Conservation (phyloP, 1,140 invertebrate genomes). For the Drosophila sechellia region DNA sequence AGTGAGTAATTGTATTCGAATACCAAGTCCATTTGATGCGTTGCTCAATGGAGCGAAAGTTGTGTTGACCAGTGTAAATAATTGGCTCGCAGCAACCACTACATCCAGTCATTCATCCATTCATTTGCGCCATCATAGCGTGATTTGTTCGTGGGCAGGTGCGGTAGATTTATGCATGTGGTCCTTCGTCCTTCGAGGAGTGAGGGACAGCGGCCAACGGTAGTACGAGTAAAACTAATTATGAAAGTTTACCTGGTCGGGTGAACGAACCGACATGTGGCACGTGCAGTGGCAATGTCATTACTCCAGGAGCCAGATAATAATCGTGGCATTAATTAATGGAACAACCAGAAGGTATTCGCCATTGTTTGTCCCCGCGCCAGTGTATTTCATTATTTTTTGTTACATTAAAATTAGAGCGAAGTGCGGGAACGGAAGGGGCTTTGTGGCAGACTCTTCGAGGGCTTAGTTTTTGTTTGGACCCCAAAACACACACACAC, state of each 20-base stretch:
- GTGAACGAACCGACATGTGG: constrained; percentile 38
- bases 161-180: constrained; percentile 51
- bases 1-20: too few relatives aligned
- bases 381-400: constrained; percentile 46
- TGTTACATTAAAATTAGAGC: constrained; percentile 50
- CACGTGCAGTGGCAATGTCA: constrained; percentile 29
- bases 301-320: constrained; percentile 57
- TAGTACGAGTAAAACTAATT: constrained; percentile 58
- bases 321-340: constrained; percentile 75
- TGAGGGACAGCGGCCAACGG: background rate
- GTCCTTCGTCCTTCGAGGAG: background rate
- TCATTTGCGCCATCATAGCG: constrained; percentile 61
- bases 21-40: constrained; percentile 15
- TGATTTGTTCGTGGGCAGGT: constrained; percentile 56
- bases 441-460: background rate
- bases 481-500: too few relatives aligned
- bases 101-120: constrained; percentile 41
- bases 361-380: constrained; percentile 17
- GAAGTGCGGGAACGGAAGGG: constrained; percentile 1
- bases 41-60: constrained; percentile 7
- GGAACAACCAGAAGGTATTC: constrained; percentile 54
- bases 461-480: too few relatives aligned
- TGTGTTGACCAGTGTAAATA: constrained; percentile 48
- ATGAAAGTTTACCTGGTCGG: constrained; percentile 63
- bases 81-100: constrained; percentile 44